These are phyloP conservation scores for Loripinus fragilis DNA, from an alignment of 2,888 invertebrate genomes.

Conservation along the genomic window DNA sequence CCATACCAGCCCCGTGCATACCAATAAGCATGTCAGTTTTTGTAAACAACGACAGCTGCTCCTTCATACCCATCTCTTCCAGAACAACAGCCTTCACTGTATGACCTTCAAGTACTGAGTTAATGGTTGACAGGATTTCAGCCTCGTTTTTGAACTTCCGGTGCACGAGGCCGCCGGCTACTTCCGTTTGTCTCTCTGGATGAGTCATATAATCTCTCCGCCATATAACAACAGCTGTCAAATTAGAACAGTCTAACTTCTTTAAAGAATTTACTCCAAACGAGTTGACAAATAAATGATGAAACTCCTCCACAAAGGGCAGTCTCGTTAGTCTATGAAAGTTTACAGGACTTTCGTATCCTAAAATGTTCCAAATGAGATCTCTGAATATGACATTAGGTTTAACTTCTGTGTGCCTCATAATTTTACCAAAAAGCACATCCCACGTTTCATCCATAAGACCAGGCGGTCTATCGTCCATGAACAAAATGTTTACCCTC, in stretches of 20 bases:
- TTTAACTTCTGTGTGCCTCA: slow-evolving; percentile 30
- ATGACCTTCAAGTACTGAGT: slow-evolving; percentile 24
- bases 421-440: slow-evolving; percentile 41
- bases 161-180: slow-evolving; percentile 41
- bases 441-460: slow-evolving; percentile 53
- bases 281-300: slow-evolving; percentile 41
- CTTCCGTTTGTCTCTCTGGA: slow-evolving; percentile 39
- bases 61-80: slow-evolving; percentile 48
- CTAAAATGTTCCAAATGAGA: slow-evolving; percentile 55
- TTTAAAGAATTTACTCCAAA: slow-evolving; percentile 33
- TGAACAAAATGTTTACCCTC: slow-evolving; percentile 37
- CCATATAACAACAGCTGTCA: slow-evolving; percentile 44
- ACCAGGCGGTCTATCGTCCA: slow-evolving; percentile 53
- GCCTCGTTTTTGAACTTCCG: slow-evolving; percentile 54
- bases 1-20: slow-evolving; percentile 61
- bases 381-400: slow-evolving; percentile 33
- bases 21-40: slow-evolving; percentile 55
- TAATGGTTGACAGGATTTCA: slow-evolving; percentile 33
- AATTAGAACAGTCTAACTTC: slow-evolving; percentile 35
- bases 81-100: slow-evolving; percentile 31
- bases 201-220: slow-evolving; percentile 52
- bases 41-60: slow-evolving; percentile 45
- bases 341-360: slow-evolving; percentile 59
- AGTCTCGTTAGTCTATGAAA: slow-evolving; percentile 39
- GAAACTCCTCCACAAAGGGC: slow-evolving; percentile 43